Evolutionary conservation across 2,888 invertebrate species (phyloP), one percentile per base, ranked within the genome.

Genomic region (Erpobdella octoculata): DNA sequence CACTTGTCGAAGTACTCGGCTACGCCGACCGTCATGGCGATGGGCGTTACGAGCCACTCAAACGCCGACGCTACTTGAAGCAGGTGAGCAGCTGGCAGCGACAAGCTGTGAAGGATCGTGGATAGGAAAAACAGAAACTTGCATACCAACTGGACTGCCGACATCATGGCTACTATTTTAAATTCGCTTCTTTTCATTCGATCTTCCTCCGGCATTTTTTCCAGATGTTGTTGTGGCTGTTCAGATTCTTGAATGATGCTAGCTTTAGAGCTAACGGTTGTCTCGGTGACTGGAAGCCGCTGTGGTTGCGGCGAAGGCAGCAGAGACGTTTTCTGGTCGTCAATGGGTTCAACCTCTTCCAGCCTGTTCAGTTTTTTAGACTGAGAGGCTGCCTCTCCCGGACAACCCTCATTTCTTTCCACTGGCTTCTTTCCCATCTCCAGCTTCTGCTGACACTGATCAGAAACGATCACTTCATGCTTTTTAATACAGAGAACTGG

Each of bases 401-500:
- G n/a, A n/a, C n/a, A n/a, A n/a, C n/a, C n/a, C n/a, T n/a, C n/a
- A n/a, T n/a, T n/a, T n/a, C n/a, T n/a, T n/a, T n/a, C n/a, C n/a
- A n/a, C n/a, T n/a, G n/a, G n/a, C n/a, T n/a, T n/a, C n/a, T n/a
- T n/a, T n/a, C n/a, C n/a, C n/a, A n/a, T n/a, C n/a, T 33, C 70
- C 8, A 25, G n/a, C 3, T 61, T 31, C 31, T 36, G 25, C 15
- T 33, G 18, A n/a, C n/a, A n/a, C 31, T 37, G 58, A 33, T 70
- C 35, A n/a, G 36, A 37, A 0, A n/a, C 1, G 6, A 53, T 36
- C n/a, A 59, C 61, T 35, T 68, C 25, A 15, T 28, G 18, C 58
- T 31, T 41, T 69, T 61, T 58, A 37, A 33, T 31, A 0, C 66
- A 31, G 18, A 71, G 71, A 18, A 70, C 38, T 37, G 73, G 73